Conservation (phyloP, 2,113 vertebrate species). For the Tauraco erythrolophus region DNA sequence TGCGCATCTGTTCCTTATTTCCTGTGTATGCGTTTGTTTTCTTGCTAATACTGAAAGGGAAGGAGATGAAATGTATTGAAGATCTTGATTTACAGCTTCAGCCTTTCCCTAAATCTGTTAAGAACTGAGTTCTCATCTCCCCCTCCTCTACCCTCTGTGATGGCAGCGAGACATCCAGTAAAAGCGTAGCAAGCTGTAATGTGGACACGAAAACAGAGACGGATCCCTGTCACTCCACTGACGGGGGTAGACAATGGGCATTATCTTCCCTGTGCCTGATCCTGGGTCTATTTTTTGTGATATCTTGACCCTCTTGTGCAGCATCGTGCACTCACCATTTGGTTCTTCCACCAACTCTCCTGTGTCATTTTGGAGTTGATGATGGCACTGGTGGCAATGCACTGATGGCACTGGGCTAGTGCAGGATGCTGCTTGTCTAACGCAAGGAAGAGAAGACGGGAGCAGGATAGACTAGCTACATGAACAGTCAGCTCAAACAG, state of each 20-base stretch:
- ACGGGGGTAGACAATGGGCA: neutral
- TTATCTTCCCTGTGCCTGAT: neutral
- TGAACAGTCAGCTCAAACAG: neutral
- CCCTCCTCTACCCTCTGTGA: neutral
- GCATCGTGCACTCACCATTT: neutral
- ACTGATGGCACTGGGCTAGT: neutral
- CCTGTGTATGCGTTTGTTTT: slow-evolving; percentile 49
- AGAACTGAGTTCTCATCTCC: neutral
- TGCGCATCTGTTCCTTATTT: slow-evolving; percentile 57
- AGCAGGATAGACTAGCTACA: neutral
- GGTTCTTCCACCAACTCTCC: neutral
- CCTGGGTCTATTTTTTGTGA: neutral
- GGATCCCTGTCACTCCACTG: neutral
- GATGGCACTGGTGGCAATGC: neutral
- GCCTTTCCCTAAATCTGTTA: slow-evolving; percentile 1
- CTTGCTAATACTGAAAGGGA: slow-evolving; percentile 10
- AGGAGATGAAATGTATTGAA: slow-evolving; percentile 53
- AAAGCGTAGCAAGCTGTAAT: neutral
- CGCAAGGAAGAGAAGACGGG: neutral
- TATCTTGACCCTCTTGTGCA: neutral
- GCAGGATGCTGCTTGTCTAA: neutral
- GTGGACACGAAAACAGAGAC: neutral
- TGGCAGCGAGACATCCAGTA: neutral
- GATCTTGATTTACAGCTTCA: slow-evolving; percentile 52
- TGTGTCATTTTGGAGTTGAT: neutral